Evolutionary conservation across 2,113 vertebrate genomes (phyloP).

Genomic region (Phodopus roborovskii): DNA sequence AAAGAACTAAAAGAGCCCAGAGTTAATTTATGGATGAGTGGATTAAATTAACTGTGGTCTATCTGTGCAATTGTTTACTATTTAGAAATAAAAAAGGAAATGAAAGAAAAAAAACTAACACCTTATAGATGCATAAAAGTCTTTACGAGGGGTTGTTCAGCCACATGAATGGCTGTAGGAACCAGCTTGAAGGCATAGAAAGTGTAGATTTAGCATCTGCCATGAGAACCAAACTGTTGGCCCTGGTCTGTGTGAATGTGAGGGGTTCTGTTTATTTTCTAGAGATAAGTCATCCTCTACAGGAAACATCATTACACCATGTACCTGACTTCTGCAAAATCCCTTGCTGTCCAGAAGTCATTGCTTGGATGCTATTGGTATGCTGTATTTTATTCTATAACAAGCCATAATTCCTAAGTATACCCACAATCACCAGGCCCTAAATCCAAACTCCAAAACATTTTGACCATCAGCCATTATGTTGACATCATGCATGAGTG

Average conservation of each 20-base stretch:
- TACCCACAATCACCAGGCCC: not conserved
- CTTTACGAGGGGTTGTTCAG: not conserved
- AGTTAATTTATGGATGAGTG: not conserved
- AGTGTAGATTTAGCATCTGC: not conserved
- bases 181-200: fast-evolving
- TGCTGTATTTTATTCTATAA: not conserved
- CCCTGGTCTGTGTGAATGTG: not conserved
- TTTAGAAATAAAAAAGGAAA: not conserved
- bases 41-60: not conserved
- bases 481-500: not conserved
- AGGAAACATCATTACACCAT: not conserved
- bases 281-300: not conserved
- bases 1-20: not conserved
- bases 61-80: not conserved
- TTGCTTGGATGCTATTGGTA: not conserved
- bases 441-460: not conserved
- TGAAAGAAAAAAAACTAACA: not conserved
- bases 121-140: not conserved
- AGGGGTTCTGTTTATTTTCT: not conserved
- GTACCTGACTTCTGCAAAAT: too few relatives aligned
- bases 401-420: not conserved
- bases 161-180: fast-evolving
- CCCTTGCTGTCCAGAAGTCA: not conserved
- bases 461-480: not conserved
- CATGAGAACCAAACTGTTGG: not conserved